Evolutionary conservation across 2,797 vertebrate genomes (phyloP), one percentile per base, ranked within the genome.

Genomic region (Vultur gryphus): DNA sequence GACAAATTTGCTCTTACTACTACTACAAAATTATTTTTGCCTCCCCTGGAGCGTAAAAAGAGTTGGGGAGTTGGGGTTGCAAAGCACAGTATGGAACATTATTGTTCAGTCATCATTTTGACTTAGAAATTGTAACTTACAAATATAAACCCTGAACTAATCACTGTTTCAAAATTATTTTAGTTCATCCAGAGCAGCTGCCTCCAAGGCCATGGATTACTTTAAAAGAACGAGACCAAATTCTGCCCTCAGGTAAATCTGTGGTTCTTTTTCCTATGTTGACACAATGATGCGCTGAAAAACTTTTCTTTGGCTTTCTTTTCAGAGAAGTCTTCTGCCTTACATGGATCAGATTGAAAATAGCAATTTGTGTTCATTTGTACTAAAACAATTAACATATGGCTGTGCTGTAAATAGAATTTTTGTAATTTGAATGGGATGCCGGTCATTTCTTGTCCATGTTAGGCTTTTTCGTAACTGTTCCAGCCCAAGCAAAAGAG

Each of bases 111-210:
- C 17, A 24, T 77, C 49, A 6, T 55, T 80, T 89, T 69, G 78
- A 58, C 25, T 66, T 85, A 67, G n/a, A 84, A 81, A 87, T 72
- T 43, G 35, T 62, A 58, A 46, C 29, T 73, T 70, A 41, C 12
- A 35, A 35, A 48, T 7, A 57, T 14, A 91, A 77, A 65, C 21
- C 6, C 46, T 37, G 57, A 93, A 44, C 94, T 92, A 72, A 85
- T 84, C 11, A 12, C 57, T 48, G 33, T 7, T 71, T 87, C 83
- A 4, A 51, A 17, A 69, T 73, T 65, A 84, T 90, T 94, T 65
- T 94, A 99, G 99, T 99, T 97, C 99, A 99, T 97, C 99, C 99
- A 91, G 99, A 99, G 98, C 99, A 99, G 98, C 99, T 99, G 96
- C 99, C 99, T 97, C 99, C 99, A 95, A 99, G 99, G 98, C 99